phyloP scores from a whole-genome alignment of 2,888 invertebrate species.

The Ophioninae sp. region DNA sequence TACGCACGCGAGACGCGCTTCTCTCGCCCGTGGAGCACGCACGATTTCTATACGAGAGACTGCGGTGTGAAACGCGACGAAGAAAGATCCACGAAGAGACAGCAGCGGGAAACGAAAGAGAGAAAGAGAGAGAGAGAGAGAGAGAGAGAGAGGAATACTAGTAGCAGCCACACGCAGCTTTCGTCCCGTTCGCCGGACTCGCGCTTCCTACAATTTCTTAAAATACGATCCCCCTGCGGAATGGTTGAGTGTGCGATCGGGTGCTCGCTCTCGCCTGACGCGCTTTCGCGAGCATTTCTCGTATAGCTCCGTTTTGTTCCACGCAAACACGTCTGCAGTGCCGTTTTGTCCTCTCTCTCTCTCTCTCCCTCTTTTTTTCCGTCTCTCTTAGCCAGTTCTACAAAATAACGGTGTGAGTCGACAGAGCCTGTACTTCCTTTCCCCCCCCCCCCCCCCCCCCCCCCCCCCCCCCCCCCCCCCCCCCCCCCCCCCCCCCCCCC shows the following conservation, averaged over 20 bases:
- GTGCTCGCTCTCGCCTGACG: constrained; percentile 37
- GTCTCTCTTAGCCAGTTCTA: constrained; percentile 44
- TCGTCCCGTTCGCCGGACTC: constrained; percentile 73
- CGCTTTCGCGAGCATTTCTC: constrained; percentile 67
- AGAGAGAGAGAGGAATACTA: constrained; percentile 62
- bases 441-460: constrained; percentile 52
- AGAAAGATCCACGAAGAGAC: constrained; percentile 51
- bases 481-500: constrained; percentile 54
- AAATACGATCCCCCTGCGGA: constrained; percentile 75
- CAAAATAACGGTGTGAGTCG: constrained; percentile 24
- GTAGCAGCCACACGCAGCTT: constrained; percentile 66
- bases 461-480: constrained; percentile 46
- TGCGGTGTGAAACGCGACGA: constrained; percentile 38
- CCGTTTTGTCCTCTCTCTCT: constrained; percentile 36
- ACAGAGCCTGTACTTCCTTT: constrained; percentile 39
- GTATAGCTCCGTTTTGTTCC: constrained; percentile 64
- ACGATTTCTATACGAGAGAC: constrained; percentile 55
- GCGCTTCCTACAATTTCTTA: constrained; percentile 76
- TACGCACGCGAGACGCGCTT: constrained; percentile 61
- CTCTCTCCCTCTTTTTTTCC: constrained; percentile 28
- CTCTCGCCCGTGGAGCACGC: constrained; percentile 56
- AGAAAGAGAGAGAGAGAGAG: constrained; percentile 44
- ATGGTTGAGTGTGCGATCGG: constrained; percentile 62
- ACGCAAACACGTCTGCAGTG: constrained; percentile 24
- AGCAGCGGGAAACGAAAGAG: constrained; percentile 21